phyloP scores from a whole-genome alignment of 2,888 invertebrate species.

The Ophion ventricosus region DNA sequence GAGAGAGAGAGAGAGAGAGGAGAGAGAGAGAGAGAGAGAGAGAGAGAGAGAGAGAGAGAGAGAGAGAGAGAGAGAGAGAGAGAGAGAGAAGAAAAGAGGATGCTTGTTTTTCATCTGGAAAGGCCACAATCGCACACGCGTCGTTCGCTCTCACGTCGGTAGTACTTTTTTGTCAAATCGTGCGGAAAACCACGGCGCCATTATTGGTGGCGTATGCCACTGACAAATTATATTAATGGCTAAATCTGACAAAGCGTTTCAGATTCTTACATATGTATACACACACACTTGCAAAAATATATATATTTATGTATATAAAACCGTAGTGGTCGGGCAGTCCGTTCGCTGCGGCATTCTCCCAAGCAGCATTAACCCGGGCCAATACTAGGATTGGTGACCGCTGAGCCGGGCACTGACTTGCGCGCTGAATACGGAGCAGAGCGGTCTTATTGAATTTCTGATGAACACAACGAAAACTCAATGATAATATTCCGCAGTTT shows the following conservation, averaged over 20 bases:
- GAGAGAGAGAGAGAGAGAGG: slow-evolving; percentile 61
- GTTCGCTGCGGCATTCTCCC: no score
- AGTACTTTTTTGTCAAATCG: slow-evolving; percentile 82
- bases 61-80: slow-evolving; percentile 37
- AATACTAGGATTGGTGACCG: no score
- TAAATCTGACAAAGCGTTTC: slow-evolving; percentile 65
- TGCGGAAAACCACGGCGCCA: slow-evolving; percentile 78
- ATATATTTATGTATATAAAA: no score
- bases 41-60: slow-evolving; percentile 3
- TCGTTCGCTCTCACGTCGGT: slow-evolving; percentile 62
- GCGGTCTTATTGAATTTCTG: no score
- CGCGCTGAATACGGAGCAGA: no score
- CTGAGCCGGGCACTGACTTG: no score
- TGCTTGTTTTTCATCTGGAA: slow-evolving; percentile 75
- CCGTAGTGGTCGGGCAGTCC: no score
- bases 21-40: slow-evolving; percentile 44
- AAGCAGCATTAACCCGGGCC: no score
- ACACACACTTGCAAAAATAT: no score
- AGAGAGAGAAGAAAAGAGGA: slow-evolving; percentile 63
- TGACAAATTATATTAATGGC: slow-evolving; percentile 83
- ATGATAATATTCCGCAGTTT: no score
- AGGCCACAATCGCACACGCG: slow-evolving; percentile 73
- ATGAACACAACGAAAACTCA: no score
- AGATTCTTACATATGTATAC: slow-evolving; percentile 22
- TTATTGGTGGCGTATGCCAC: slow-evolving; percentile 77